Base-by-base conservation (phyloP, 2,113 vertebrate species). In the Gasterosteus nipponicus region DNA sequence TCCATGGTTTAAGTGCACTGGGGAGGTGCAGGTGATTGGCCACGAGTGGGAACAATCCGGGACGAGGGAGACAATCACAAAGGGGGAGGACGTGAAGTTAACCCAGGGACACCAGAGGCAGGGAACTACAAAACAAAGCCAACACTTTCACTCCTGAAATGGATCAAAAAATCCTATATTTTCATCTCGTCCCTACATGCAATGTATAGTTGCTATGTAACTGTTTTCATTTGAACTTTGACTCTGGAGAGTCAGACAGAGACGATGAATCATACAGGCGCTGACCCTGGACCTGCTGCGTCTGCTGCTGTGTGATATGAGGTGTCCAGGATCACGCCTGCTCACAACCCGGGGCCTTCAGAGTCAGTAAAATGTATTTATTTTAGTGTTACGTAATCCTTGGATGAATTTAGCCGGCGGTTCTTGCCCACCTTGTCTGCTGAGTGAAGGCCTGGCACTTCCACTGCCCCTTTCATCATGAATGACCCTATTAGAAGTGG, bases 231-330 rank as follows among this genome's bases (percentile, higher is more conserved):
- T 54, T 54, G 51, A 54, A 54, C 12, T 75, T 85, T 19, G 18
- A 53, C 35, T 54, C 26, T 42, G n/a, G 49, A 39, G 53, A 44
- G 7, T 0, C 22, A 26, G n/a, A 67, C 70, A 63, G 26, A 54
- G 73, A 60, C 71, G 63, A 78, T 56, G 69, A 72, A 67, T n/a
- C 57, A 78, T 78, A 70, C 6, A 2, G 56, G 54, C 5, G 10
- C 61, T 77, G 80, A 86, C 86, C 78, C 73, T 49, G n/a, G 64
- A 86, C 68, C 73, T 67, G 65, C 76, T 51, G 42, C 33, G 9
- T 62, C 84, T 86, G 85, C 7, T 80, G 38, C 64, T 54, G 69
- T 81, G 78, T 83, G 89, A 90, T 90, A 89, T 71, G 84, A 83
- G 75, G 72, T 73, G 59, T 49, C 59, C 2, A 67, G 49, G 86